These are phyloP conservation scores for Dasypogon diadema DNA, from an alignment of 2,888 invertebrate genomes.

Conservation along the genomic window DNA sequence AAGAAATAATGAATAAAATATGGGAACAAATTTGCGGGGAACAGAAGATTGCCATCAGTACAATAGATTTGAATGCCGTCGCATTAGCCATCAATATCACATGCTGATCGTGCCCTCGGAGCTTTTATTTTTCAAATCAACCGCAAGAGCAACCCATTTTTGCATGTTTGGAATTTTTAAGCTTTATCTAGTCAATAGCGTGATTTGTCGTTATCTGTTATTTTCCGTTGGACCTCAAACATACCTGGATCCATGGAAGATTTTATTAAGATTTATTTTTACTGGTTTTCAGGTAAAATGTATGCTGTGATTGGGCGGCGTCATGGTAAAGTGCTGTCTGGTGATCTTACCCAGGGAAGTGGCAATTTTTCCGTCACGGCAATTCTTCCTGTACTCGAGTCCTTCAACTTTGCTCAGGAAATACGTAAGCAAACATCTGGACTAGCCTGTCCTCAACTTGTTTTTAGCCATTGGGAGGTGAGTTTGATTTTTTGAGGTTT, in stretches of 20 bases:
- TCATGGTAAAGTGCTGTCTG: conserved; percentile 88
- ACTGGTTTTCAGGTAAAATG: conserved; percentile 78
- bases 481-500: no score
- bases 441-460: conserved; percentile 92
- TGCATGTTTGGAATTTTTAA: conserved; percentile 27
- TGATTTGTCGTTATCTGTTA: conserved; percentile 30
- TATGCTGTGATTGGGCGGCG: conserved; percentile 91
- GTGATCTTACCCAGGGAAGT: conserved; percentile 92
- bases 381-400: conserved; percentile 94
- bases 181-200: conserved; percentile 31
- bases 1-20: not conserved
- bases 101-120: not conserved
- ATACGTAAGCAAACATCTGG: conserved; percentile 96
- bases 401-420: conserved; percentile 94
- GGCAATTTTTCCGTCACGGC: conserved; percentile 91
- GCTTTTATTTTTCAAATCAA: conserved; percentile 3
- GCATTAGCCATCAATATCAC: not conserved
- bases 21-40: conserved; percentile 23
- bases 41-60: not conserved
- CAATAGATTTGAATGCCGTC: not conserved
- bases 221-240: not conserved
- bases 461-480: conserved; percentile 99
- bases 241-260: not conserved
- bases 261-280: conserved; percentile 45
- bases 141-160: conserved; percentile 26